Conservation (phyloP, 2,113 vertebrate species). For the Onychostoma macrolepis region DNA sequence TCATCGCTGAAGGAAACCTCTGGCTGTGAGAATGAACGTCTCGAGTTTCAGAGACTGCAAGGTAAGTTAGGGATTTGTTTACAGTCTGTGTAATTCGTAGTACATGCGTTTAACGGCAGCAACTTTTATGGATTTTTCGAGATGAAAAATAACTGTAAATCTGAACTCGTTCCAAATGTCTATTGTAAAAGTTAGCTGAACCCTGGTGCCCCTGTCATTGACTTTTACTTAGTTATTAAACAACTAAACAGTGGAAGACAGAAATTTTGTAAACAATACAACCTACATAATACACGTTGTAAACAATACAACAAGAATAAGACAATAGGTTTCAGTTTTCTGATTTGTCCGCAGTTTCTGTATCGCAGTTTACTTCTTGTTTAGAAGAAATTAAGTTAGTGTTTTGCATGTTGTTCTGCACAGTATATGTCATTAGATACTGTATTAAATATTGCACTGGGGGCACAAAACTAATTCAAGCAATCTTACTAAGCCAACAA, state of each 20-base stretch:
- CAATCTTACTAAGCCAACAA: not conserved
- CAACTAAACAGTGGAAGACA: not conserved
- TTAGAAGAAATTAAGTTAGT: not conserved
- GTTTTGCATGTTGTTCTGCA: not conserved
- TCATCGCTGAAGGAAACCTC: not conserved
- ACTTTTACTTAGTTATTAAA: not conserved
- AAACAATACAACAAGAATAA: not conserved
- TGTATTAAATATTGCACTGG: not conserved
- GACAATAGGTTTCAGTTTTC: not conserved
- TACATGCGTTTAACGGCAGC: not conserved
- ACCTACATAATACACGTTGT: not conserved
- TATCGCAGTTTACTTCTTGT: not conserved
- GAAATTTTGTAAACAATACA: not conserved
- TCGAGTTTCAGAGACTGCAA: constrained; percentile 73
- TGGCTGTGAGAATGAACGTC: constrained; percentile 56
- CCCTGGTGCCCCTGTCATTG: not conserved
- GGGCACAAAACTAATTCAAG: not conserved
- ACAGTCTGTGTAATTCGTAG: not conserved
- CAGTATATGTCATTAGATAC: not conserved
- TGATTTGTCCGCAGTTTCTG: not conserved
- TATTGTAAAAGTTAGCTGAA: not conserved
- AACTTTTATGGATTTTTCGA: not conserved
- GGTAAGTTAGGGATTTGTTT: constrained; percentile 59
- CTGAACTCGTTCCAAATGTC: not conserved
- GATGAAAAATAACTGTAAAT: not conserved